Evolutionary conservation across 2,113 vertebrate genomes (phyloP), one percentile per base, ranked within the genome.

Genomic region (Chaenogobius annularis): DNA sequence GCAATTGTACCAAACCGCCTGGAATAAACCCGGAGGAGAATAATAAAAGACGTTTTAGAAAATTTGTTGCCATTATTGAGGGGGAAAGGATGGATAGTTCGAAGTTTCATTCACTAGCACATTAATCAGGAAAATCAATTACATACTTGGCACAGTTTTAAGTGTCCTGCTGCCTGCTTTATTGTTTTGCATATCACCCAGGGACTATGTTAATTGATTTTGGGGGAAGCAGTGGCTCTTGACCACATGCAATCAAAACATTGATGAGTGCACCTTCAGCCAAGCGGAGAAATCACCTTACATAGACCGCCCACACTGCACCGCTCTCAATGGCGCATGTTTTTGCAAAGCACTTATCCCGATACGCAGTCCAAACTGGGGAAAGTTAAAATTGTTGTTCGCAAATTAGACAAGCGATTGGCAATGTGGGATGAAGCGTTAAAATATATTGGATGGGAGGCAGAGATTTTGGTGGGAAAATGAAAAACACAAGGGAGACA

Each of bases 181-280:
- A 72, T 73, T 64, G 74, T 64, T 68, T 56, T 70, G 37, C 54
- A 72, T 37, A 59, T 69, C 66, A 77, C 73, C 40, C 35, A 68
- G 47, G 31, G 15, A 44, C 11, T 58, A 11, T 66, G 70, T 44
- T 72, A 67, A 75, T 84, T 67, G 61, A 75, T 67, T 78, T 59
- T 9, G 9, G 72, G 14, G 72, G 69, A 66, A 59, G 40, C 35
- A 50, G n/a, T 55, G 56, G 15, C 43, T 63, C 43, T 72, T 14
- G 1, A 70, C 52, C 52, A 62, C 10, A 47, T 76, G 50, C 20
- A 66, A 50, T 73, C 44, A 70, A 64, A 56, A 65, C 52, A 52
- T 4, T 61, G 48, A 78, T 37, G 62, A 71, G 50, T 40, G 10
- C 12, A 70, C 26, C 17, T 65, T 44, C 63, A 74, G 68, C 46